These are phyloP conservation scores for Neuroterus valhalla DNA, from an alignment of 1,140 invertebrate species.

Conservation along the genomic window DNA sequence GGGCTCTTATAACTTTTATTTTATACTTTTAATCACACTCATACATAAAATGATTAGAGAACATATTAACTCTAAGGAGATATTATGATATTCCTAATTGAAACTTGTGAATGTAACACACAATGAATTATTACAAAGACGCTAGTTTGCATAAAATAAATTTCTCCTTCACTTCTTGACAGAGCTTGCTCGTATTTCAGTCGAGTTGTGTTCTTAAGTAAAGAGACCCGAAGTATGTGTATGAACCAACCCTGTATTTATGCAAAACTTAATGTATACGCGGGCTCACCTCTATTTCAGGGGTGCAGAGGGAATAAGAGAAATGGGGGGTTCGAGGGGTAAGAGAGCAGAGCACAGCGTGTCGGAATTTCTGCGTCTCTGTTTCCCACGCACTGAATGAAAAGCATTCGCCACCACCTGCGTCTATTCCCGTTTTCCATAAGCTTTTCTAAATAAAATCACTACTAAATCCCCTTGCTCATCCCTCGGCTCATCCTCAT, in stretches of 20 bases:
- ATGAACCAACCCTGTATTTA: conserved; percentile 12
- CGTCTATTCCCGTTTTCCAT: conserved; percentile 9
- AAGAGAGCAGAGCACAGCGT: neutral
- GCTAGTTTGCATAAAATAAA: neutral
- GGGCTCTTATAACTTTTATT: too few relatives aligned
- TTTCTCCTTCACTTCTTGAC: neutral
- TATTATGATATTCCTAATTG: too few relatives aligned
- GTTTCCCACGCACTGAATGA: conserved; percentile 25
- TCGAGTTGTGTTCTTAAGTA: neutral
- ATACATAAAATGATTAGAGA: too few relatives aligned
- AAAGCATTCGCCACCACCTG: conserved; percentile 14
- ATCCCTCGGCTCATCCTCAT: neutral
- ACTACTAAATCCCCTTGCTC: neutral
- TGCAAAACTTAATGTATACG: conserved; percentile 24
- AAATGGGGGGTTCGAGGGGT: neutral
- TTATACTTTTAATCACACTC: too few relatives aligned
- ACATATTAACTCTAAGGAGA: too few relatives aligned
- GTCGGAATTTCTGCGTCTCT: conserved; percentile 13
- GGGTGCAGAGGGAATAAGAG: neutral
- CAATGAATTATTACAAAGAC: neutral
- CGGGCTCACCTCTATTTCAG: neutral
- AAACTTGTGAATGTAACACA: too few relatives aligned
- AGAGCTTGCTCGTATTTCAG: neutral
- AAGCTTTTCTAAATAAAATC: conserved; percentile 1
- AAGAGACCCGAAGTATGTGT: conserved; percentile 18